These are phyloP conservation scores for Crioceris asparagi DNA, from an alignment of 2,888 invertebrate genomes.

Conservation along the genomic window DNA sequence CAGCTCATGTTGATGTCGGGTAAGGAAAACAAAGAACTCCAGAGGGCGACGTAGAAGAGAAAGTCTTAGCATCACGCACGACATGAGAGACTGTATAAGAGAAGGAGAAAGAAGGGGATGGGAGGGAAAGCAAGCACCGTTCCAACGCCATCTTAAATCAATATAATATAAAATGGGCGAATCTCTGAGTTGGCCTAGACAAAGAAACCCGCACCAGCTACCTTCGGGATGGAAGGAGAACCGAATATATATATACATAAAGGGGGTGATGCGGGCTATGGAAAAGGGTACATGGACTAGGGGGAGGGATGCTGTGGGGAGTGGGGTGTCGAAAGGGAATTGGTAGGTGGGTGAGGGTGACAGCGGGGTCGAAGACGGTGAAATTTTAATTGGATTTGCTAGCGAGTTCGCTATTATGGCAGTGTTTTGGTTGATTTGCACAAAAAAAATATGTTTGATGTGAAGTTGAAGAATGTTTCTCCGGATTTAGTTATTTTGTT, in stretches of 20 bases:
- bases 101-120: slow-evolving; percentile 8
- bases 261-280: too few species aligned
- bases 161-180: slow-evolving; percentile 41
- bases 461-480: too few species aligned
- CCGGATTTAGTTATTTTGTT: too few species aligned
- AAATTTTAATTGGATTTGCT: neutral
- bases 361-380: neutral
- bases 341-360: neutral
- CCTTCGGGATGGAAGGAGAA: slow-evolving; percentile 31
- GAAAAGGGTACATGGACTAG: slow-evolving; percentile 20
- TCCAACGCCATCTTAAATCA: slow-evolving; percentile 38
- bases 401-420: too few species aligned
- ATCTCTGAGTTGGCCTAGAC: slow-evolving; percentile 32
- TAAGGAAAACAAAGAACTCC: too few species aligned
- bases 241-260: slow-evolving; percentile 12
- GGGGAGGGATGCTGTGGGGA: slow-evolving; percentile 13
- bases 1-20: too few species aligned
- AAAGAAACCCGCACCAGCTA: slow-evolving; percentile 31
- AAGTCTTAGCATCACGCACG: too few species aligned
- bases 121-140: slow-evolving; percentile 20
- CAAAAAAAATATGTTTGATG: too few species aligned
- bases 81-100: too few species aligned
- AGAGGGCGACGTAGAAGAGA: too few species aligned
- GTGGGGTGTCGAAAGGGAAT: neutral
- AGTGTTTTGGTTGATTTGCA: too few species aligned